Conservation (phyloP, 2,113 vertebrate genomes). For the Lethenteron camtschaticum region DNA sequence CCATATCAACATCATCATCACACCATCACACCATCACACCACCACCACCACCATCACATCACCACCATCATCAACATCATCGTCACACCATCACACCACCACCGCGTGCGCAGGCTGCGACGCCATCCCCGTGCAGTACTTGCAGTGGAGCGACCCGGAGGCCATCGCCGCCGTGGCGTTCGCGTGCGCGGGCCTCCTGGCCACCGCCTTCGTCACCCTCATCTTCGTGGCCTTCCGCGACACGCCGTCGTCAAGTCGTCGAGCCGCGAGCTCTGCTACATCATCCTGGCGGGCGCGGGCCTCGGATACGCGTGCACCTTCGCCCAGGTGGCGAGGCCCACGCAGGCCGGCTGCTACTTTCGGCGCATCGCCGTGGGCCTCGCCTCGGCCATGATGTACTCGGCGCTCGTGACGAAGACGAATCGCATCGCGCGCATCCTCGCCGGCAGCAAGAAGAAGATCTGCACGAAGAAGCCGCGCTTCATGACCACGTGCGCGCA, state of each 20-base stretch:
- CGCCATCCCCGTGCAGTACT: constrained; percentile 54
- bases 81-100: too few relatives aligned
- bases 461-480: constrained; percentile 83
- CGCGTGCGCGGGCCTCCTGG: constrained; percentile 79
- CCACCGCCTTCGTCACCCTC: constrained; percentile 89
- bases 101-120: constrained; percentile 36
- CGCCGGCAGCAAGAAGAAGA: constrained; percentile 97
- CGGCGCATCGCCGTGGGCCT: constrained; percentile 86
- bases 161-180: constrained; percentile 84
- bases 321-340: constrained; percentile 72
- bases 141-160: constrained; percentile 81
- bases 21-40: too few relatives aligned
- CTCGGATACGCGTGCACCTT: constrained; percentile 90
- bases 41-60: too few relatives aligned
- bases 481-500: constrained; percentile 99
- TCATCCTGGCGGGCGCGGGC: constrained; percentile 87
- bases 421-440: constrained; percentile 93
- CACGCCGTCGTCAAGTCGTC: constrained; percentile 93
- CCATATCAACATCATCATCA: too few relatives aligned
- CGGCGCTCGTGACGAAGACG: constrained; percentile 85
- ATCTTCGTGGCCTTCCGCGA: constrained; percentile 92
- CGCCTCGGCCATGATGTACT: constrained; percentile 93
- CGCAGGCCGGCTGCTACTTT: constrained; percentile 68
- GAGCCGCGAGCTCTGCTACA: constrained; percentile 87
- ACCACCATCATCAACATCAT: too few relatives aligned